A percentile compares a stretch with the other conserved stretches of the same genome.
Evolutionary conservation across 2,888 invertebrate species (phyloP).

Genomic region (Ormyrus labotus): DNA sequence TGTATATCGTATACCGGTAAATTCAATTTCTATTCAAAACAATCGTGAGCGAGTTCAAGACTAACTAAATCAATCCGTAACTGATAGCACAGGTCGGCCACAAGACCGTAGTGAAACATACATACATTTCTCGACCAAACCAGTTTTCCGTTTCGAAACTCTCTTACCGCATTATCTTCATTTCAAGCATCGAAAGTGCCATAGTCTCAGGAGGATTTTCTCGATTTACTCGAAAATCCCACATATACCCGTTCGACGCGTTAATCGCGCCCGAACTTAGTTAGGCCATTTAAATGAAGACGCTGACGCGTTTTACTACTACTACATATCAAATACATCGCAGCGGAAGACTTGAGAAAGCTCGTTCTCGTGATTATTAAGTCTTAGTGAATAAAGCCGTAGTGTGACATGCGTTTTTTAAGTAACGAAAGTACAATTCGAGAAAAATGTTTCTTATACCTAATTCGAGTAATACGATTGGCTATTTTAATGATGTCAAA

Average conservation of each 20-base stretch:
- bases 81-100: constrained; percentile 46
- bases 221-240: constrained; percentile 51
- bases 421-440: constrained; percentile 37
- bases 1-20: constrained; percentile 35
- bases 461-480: constrained; percentile 41
- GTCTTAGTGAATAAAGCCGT: constrained; percentile 33
- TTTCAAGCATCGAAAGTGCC: constrained; percentile 53
- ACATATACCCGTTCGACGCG: constrained; percentile 39
- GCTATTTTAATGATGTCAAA: constrained; percentile 6
- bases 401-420: constrained; percentile 39
- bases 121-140: constrained; percentile 36
- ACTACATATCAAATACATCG: constrained; percentile 56
- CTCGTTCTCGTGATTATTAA: constrained; percentile 52
- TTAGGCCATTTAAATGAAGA: constrained; percentile 53
- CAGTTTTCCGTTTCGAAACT: constrained; percentile 56
- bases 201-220: constrained; percentile 55
- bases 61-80: constrained; percentile 56
- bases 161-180: constrained; percentile 45
- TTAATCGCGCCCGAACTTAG: constrained; percentile 40
- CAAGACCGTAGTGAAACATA: constrained; percentile 39
- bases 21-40: background rate
- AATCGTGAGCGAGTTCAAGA: constrained; percentile 57
- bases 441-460: constrained; percentile 22
- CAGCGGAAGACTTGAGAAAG: constrained; percentile 51
- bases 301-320: constrained; percentile 36